A percentile compares a stretch with the other conserved stretches of the same genome.
Evolutionary conservation across 2,113 vertebrate species (phyloP).

Genomic region (Triplophysa rosa): DNA sequence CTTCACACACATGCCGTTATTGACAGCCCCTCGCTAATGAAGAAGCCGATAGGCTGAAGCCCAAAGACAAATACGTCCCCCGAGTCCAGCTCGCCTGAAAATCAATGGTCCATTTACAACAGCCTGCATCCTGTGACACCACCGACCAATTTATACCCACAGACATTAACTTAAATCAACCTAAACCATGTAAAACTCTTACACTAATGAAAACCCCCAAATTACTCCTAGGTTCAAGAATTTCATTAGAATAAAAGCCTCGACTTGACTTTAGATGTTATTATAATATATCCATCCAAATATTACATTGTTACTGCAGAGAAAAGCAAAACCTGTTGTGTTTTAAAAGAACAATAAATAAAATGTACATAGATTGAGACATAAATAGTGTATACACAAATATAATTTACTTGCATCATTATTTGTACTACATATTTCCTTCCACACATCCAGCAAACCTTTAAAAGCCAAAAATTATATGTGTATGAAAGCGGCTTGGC

Average conservation of each 20-base stretch:
- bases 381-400: background rate
- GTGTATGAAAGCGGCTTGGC: too few relatives aligned
- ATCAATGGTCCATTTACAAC: constrained; percentile 50
- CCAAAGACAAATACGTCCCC: constrained; percentile 38
- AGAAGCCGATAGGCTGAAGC: constrained; percentile 48
- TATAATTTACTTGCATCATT: too few relatives aligned
- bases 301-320: background rate
- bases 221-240: background rate
- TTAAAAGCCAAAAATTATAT: too few relatives aligned
- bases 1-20: constrained; percentile 38
- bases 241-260: too few relatives aligned
- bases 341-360: background rate
- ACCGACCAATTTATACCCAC: constrained; percentile 36
- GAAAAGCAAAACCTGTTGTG: background rate
- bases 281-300: background rate
- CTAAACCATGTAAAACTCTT: constrained; percentile 12
- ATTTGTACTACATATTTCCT: too few relatives aligned
- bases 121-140: constrained; percentile 42
- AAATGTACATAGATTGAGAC: background rate
- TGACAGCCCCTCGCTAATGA: constrained; percentile 52
- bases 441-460: too few relatives aligned
- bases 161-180: constrained; percentile 26
- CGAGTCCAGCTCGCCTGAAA: constrained; percentile 40
- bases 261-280: background rate
- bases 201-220: background rate